Evolutionary conservation across 1,140 invertebrate species (phyloP).

Genomic region (Thalassaphorura encarpata): DNA sequence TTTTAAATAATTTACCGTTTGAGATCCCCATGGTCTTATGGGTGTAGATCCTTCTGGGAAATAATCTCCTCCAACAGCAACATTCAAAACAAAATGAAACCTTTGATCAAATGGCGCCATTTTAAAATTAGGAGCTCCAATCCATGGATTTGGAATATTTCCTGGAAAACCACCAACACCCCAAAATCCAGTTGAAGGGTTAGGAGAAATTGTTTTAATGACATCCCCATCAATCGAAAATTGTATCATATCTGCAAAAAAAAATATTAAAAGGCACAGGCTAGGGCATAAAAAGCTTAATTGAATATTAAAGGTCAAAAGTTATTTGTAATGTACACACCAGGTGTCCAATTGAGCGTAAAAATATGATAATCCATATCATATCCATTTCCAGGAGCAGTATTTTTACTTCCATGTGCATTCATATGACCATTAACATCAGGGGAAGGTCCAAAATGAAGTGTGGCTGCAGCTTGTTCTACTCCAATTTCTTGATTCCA

Average conservation of each 20-base stretch:
- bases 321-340: constrained; percentile 5
- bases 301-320: background rate
- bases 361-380: constrained; percentile 39
- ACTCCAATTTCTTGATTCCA: constrained; percentile 46
- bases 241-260: constrained; percentile 43
- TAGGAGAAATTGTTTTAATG: too few relatives aligned
- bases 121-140: constrained; percentile 33
- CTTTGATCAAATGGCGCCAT: constrained; percentile 62
- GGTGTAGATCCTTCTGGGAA: background rate
- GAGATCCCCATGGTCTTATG: background rate
- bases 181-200: constrained; percentile 39
- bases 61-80: constrained; percentile 1
- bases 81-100: constrained; percentile 39
- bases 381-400: constrained; percentile 38
- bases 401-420: constrained; percentile 42
- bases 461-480: constrained; percentile 46
- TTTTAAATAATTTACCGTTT: background rate
- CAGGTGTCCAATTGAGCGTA: constrained; percentile 36
- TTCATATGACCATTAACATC: constrained; percentile 43
- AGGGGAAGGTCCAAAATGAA: constrained; percentile 51
- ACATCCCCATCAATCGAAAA: constrained; percentile 36
- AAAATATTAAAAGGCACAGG: background rate
- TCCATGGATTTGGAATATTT: constrained; percentile 37
- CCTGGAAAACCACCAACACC: constrained; percentile 34
- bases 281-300: background rate